Evolutionary conservation across 2,888 invertebrate genomes (phyloP).

Genomic region (Trichopoda pennipes): DNA sequence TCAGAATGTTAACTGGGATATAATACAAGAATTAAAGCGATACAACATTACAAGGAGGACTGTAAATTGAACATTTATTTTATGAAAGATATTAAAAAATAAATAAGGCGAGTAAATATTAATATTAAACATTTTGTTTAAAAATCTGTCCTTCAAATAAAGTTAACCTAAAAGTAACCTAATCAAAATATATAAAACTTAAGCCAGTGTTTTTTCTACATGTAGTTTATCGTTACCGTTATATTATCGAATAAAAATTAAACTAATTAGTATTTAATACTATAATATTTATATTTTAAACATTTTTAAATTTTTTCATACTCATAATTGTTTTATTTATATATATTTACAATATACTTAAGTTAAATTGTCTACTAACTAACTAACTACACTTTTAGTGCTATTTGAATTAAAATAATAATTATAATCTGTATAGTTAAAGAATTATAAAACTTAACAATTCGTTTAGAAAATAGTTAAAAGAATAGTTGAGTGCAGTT

Average conservation of each 20-base stretch:
- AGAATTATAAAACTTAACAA: too few species aligned
- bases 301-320: conserved; percentile 1
- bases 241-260: conserved; percentile 47
- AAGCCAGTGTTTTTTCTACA: conserved; percentile 30
- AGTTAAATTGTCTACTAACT: too few species aligned
- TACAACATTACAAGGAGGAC: too few species aligned
- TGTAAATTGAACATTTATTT: too few species aligned
- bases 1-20: too few species aligned
- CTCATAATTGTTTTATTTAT: conserved; percentile 13
- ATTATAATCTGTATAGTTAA: too few species aligned
- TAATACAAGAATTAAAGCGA: too few species aligned
- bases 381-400: too few species aligned
- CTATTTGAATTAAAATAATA: too few species aligned
- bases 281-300: conserved; percentile 1
- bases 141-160: neutral
- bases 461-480: too few species aligned
- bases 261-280: conserved; percentile 1
- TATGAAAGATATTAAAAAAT: too few species aligned
- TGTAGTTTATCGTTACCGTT: conserved; percentile 39
- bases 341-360: neutral
- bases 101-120: too few species aligned
- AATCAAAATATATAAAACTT: conserved; percentile 56
- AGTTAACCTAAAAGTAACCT: conserved; percentile 39
- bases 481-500: neutral
- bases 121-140: conserved; percentile 5